Conservation (phyloP, 1,140 invertebrate species). For the Araneus ventricosus region DNA sequence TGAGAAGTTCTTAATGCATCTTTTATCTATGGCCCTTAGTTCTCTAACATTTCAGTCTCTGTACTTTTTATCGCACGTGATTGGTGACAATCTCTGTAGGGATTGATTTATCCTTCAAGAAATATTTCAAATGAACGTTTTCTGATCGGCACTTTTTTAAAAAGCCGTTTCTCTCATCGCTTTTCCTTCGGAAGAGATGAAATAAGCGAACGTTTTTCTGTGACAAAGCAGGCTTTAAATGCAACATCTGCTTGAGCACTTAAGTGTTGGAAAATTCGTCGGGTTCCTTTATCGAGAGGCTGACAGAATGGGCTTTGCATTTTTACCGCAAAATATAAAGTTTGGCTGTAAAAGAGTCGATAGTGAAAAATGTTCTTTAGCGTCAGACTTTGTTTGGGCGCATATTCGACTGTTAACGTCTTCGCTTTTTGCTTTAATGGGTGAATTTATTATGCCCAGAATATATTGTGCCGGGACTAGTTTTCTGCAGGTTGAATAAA, state of each 20-base stretch:
- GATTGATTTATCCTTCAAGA: neutral
- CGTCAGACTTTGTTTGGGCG: neutral
- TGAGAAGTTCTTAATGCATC: neutral
- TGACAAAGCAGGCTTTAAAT: constrained; percentile 10
- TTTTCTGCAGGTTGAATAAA: neutral
- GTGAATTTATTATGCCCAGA: neutral
- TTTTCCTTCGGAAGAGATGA: constrained; percentile 7
- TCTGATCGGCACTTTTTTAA: neutral
- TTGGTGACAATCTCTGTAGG: neutral
- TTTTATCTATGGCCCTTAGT: neutral
- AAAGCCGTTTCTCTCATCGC: neutral
- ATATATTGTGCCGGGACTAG: neutral
- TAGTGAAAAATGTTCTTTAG: constrained; percentile 4
- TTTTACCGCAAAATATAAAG: constrained; percentile 22
- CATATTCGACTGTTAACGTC: neutral
- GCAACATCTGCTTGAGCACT: neutral
- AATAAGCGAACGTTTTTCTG: neutral
- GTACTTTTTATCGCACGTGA: neutral
- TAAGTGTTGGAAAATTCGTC: neutral
- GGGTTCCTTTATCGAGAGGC: neutral
- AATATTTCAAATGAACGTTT: neutral
- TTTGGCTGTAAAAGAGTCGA: constrained; percentile 5
- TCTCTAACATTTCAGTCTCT: neutral
- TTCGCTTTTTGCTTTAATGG: neutral
- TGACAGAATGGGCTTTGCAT: neutral